Evolutionary conservation across 35 echinoderm and acorn worm genomes (phyloP).

Genomic region (Ophioderma brevispina): DNA sequence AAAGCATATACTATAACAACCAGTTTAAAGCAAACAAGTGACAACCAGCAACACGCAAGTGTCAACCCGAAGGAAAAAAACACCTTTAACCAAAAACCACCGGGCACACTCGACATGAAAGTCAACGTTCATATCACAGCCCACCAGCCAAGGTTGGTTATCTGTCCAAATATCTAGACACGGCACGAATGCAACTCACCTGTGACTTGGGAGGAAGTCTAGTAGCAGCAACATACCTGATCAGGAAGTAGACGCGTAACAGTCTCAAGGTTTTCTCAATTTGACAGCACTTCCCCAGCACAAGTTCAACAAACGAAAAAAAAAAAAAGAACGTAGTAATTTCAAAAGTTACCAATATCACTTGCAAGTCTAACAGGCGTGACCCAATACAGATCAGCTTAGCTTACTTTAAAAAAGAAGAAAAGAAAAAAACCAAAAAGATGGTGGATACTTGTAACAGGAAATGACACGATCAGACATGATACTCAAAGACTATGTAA

Average conservation of each 20-base stretch:
- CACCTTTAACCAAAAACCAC: background rate
- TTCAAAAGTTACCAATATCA: too few species aligned
- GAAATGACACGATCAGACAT: too few species aligned
- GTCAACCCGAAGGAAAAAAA: background rate
- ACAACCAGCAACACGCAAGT: too few species aligned
- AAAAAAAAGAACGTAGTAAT: too few species aligned
- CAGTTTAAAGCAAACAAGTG: too few species aligned
- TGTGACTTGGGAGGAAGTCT: constrained; percentile 12
- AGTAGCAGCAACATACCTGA: background rate
- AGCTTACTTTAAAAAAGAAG: too few species aligned
- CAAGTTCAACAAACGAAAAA: too few species aligned
- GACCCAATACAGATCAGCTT: too few species aligned
- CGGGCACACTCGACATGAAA: background rate
- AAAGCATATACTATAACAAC: background rate
- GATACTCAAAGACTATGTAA: too few species aligned
- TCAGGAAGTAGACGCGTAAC: constrained; percentile 2
- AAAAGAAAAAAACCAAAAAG: too few species aligned
- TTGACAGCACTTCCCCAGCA: background rate
- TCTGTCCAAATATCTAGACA: background rate
- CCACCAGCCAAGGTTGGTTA: background rate
- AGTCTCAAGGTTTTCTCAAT: background rate
- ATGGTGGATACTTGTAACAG: too few species aligned
- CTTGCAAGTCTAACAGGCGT: too few species aligned
- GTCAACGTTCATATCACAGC: background rate
- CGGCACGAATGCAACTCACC: background rate